Conservation (phyloP, 2,113 vertebrate genomes). For the Tapirus terrestris region DNA sequence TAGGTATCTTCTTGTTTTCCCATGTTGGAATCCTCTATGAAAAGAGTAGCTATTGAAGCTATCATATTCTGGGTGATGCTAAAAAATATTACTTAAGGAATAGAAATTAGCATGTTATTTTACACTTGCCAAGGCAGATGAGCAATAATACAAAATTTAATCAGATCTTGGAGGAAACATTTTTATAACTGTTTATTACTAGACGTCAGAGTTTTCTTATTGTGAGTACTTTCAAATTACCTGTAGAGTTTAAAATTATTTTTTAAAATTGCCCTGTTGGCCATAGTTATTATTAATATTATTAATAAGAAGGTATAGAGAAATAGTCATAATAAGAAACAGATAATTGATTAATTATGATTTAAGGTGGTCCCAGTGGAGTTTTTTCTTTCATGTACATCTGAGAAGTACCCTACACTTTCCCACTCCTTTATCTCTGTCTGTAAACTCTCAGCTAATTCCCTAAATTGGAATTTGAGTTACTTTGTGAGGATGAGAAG, state of each 20-base stretch:
- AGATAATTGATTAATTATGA: background rate
- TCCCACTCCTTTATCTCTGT: background rate
- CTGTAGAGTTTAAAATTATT: background rate
- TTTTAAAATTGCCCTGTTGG: background rate
- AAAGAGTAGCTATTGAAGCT: background rate
- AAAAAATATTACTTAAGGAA: constrained; percentile 16
- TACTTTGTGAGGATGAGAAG: background rate
- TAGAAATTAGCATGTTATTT: constrained; percentile 48
- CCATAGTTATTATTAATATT: background rate
- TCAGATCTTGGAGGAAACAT: background rate
- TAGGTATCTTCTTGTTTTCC: background rate
- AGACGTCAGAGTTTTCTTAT: background rate
- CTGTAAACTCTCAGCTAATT: background rate
- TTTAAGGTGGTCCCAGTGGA: background rate
- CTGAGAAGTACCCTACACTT: background rate
- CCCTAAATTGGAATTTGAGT: background rate
- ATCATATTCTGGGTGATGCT: background rate
- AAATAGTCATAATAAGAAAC: background rate
- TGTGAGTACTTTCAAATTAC: background rate
- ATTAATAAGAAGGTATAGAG: background rate
- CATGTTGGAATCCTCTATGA: background rate
- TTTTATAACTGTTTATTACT: constrained; percentile 19
- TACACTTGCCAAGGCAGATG: background rate
- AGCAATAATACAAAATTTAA: background rate
- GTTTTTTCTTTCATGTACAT: background rate